Evolutionary conservation across 2,797 vertebrate species (phyloP), one percentile per base, ranked within the genome.

Genomic region (Acanthopagrus latus): DNA sequence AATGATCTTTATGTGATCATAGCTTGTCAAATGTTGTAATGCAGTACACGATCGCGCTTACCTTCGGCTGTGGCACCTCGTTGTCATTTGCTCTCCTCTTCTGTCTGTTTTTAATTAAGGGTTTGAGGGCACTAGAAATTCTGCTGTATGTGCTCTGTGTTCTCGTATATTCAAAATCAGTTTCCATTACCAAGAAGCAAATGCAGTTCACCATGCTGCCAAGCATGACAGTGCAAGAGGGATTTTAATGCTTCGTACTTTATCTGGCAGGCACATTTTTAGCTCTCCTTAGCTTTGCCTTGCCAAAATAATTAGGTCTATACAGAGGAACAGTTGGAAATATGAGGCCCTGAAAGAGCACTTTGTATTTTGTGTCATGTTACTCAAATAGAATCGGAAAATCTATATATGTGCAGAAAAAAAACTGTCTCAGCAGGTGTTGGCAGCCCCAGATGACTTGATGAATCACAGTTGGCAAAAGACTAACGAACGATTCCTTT

Each of bases 401-500:
- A 71, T 64, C 25, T 72, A n/a, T 62, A 46, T 69, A 70, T 10
- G 55, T 47, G 69, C 70, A 48, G 50, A 27, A 74, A 48, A 64
- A 75, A 23, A 51, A 11, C 20, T 8, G n/a, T 64, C 62, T 52
- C 27, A 57, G 70, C 72, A 78, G 78, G 69, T 78, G 66, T 79
- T 23, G 47, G 23, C 44, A 41, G 67, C 44, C 54, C 38, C 62
- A 78, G 64, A 78, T 38, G 12, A 80, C 38, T 71, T 62, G 51
- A 88, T 74, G 77, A 89, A 80, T 88, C 70, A 21, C 63, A 67
- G 71, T 84, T 76, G 64, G 80, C 58, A 56, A 25, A 20, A 27
- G 27, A 43, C 55, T 83, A 79, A 83, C 78, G 76, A 87, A 73
- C 67, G 71, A 86, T 74, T 76, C 46, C 70, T 76, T 62, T 78